A percentile compares a stretch with the other conserved stretches of the same genome.
Conservation (phyloP, 1,140 invertebrate species). For the Bactericera cockerelli region DNA sequence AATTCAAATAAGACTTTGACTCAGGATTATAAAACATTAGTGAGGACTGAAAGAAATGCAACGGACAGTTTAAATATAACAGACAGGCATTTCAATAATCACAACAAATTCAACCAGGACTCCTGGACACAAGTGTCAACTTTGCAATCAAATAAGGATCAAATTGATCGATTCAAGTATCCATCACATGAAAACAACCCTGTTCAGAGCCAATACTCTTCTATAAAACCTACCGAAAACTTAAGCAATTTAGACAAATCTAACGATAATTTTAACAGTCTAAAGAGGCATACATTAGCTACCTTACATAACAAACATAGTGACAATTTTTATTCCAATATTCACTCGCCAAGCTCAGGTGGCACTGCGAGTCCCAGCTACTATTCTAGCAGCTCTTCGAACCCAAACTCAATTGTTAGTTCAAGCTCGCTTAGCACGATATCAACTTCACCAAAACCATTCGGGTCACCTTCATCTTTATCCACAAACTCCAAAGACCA, state of each 20-base stretch:
- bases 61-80: neutral
- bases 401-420: neutral
- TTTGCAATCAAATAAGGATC: neutral
- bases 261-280: neutral
- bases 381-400: neutral
- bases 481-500: neutral
- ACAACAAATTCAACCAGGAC: neutral
- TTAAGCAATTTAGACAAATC: neutral
- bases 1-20: neutral
- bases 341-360: neutral
- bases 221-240: neutral
- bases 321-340: neutral
- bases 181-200: neutral
- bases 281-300: neutral
- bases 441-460: neutral
- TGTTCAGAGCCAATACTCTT: neutral
- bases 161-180: neutral
- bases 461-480: neutral
- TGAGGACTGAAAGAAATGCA: neutral
- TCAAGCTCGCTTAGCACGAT: neutral
- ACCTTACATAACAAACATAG: neutral
- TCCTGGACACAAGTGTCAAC: neutral
- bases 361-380: neutral
- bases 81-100: neutral
- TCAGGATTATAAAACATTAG: neutral